These are phyloP conservation scores for Callitettix versicolor DNA, from an alignment of 1,140 invertebrate species.

Conservation along the genomic window DNA sequence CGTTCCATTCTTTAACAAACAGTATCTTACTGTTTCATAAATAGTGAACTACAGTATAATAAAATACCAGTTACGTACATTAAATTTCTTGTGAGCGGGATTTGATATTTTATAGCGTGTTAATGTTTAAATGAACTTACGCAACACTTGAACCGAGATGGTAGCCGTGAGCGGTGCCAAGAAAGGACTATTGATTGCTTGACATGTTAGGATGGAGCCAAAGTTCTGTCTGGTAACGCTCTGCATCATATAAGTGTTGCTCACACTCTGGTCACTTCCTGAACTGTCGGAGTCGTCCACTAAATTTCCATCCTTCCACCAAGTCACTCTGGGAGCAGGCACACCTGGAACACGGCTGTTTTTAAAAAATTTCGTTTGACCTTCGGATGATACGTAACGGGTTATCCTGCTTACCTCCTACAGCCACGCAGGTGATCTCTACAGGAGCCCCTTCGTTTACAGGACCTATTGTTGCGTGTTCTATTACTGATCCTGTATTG, in stretches of 20 bases:
- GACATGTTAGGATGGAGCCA: constrained; percentile 34
- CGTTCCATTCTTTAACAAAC: too few relatives aligned
- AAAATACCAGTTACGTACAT: too few relatives aligned
- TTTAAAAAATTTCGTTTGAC: not conserved
- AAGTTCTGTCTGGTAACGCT: constrained; percentile 31
- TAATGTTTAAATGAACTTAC: constrained; percentile 30
- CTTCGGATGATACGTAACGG: not conserved
- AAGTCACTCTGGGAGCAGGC: constrained; percentile 40
- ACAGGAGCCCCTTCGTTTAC: constrained; percentile 72
- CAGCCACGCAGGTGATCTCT: constrained; percentile 31
- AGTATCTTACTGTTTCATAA: too few relatives aligned
- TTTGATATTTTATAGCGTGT: too few relatives aligned
- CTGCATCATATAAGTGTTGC: constrained; percentile 29
- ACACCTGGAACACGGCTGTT: constrained; percentile 27
- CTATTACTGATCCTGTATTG: constrained; percentile 57
- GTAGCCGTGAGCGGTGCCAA: constrained; percentile 32
- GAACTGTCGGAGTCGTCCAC: constrained; percentile 39
- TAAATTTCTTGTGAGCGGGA: too few relatives aligned
- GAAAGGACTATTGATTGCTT: constrained; percentile 35
- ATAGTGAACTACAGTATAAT: too few relatives aligned
- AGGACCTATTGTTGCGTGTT: constrained; percentile 55
- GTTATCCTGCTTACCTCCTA: not conserved
- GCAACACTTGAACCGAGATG: constrained; percentile 36
- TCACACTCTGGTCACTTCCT: constrained; percentile 31
- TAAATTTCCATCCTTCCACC: constrained; percentile 42